Evolutionary conservation across 1,140 invertebrate genomes (phyloP).

Genomic region (Probaryconus sp.): DNA sequence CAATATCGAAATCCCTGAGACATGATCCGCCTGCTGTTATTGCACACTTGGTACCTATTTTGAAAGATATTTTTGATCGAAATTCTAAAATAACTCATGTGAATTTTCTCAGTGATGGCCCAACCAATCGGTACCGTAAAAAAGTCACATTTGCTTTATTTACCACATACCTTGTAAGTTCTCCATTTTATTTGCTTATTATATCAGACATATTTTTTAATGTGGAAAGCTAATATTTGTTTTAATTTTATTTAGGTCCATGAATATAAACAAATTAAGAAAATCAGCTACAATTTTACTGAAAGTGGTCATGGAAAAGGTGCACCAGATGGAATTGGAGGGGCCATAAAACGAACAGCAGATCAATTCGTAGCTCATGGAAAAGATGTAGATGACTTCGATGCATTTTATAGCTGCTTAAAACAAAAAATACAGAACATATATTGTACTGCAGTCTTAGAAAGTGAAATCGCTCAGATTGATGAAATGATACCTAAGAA

Average conservation of each 20-base stretch:
- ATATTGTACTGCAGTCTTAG: not conserved
- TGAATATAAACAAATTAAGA: constrained; percentile 4
- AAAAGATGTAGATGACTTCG: constrained; percentile 13
- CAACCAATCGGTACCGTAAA: constrained; percentile 9
- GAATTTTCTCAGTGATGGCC: constrained; percentile 27
- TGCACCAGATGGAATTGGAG: constrained; percentile 32
- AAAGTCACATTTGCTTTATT: constrained; percentile 19
- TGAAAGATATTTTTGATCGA: constrained; percentile 10
- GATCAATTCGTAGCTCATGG: constrained; percentile 12
- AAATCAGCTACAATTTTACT: constrained; percentile 30
- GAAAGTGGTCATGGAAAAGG: constrained; percentile 39
- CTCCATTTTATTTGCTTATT: too few relatives aligned
- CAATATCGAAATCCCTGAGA: constrained; percentile 16
- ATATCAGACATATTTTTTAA: constrained; percentile 8
- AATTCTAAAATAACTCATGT: constrained; percentile 11
- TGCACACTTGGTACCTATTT: constrained; percentile 37
- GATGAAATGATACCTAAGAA: constrained; percentile 5
- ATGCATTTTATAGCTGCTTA: not conserved
- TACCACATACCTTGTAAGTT: constrained; percentile 1
- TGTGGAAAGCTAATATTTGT: not conserved
- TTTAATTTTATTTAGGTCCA: constrained; percentile 8
- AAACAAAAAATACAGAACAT: constrained; percentile 7
- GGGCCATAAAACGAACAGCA: constrained; percentile 20
- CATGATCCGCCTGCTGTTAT: constrained; percentile 39
- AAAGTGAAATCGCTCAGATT: constrained; percentile 10